A percentile compares a stretch with the other conserved stretches of the same genome.
These are phyloP conservation scores for Caenorhabditis brenneri DNA, from an alignment of 1,140 invertebrate genomes.

Conservation along the genomic window DNA sequence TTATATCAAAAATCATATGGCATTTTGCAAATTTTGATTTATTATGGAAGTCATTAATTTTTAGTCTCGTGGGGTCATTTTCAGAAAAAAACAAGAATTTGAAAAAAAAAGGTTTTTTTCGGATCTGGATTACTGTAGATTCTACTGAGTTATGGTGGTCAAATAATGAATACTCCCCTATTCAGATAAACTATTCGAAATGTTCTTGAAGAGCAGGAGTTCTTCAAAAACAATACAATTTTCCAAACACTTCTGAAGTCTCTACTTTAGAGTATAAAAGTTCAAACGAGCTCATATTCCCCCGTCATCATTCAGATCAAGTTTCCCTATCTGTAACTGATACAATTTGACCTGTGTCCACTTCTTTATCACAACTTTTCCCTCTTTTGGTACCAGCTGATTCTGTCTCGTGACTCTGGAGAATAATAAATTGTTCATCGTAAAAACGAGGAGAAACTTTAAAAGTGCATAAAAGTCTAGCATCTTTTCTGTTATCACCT, in stretches of 20 bases:
- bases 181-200: too few relatives aligned
- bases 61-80: neutral
- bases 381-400: conserved; percentile 1
- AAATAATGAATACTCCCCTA: too few relatives aligned
- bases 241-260: neutral
- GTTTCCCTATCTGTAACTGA: neutral
- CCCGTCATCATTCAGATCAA: neutral
- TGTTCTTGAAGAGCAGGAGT: too few relatives aligned
- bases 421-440: neutral
- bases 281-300: neutral
- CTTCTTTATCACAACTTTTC: neutral
- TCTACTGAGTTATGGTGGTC: too few relatives aligned
- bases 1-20: neutral
- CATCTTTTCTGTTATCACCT: neutral
- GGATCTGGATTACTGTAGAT: too few relatives aligned
- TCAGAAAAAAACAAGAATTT: neutral
- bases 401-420: neutral
- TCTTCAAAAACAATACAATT: too few relatives aligned
- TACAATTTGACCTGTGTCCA: neutral
- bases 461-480: conserved; percentile 39
- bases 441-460: neutral
- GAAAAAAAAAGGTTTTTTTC: too few relatives aligned
- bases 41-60: neutral
- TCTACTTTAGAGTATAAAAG: neutral
- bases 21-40: neutral